Percentiles rank a stretch among this genome's conserved stretches.
These are phyloP conservation scores for Pseudolaguvia tuberculata DNA, from an alignment of 2,113 vertebrate genomes.

Conservation along the genomic window DNA sequence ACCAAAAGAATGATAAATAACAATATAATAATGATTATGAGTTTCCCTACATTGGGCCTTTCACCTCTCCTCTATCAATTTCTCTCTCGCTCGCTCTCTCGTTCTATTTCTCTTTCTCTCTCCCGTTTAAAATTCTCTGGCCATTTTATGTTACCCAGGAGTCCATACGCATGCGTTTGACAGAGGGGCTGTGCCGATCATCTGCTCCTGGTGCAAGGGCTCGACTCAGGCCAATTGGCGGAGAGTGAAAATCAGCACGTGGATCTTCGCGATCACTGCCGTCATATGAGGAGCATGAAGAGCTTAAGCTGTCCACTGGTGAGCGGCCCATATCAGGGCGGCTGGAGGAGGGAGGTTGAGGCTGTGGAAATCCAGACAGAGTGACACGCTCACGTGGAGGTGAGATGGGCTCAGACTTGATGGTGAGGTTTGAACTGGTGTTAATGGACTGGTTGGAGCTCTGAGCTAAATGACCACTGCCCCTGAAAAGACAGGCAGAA, in stretches of 20 bases:
- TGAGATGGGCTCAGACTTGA: slow-evolving; percentile 96
- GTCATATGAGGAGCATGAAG: slow-evolving; percentile 95
- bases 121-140: slow-evolving; percentile 17
- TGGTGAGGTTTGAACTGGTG: slow-evolving; percentile 94
- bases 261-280: slow-evolving; percentile 95
- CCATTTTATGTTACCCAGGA: slow-evolving; percentile 91
- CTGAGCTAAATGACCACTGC: slow-evolving; percentile 94
- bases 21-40: slow-evolving; percentile 49
- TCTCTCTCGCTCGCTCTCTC: too few species aligned
- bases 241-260: slow-evolving; percentile 85
- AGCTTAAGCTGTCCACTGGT: slow-evolving; percentile 95
- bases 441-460: slow-evolving; percentile 91
- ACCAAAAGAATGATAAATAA: slow-evolving; percentile 66
- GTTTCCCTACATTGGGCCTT: slow-evolving; percentile 53
- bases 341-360: slow-evolving; percentile 68
- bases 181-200: slow-evolving; percentile 87
- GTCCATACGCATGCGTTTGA: slow-evolving; percentile 98
- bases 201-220: slow-evolving; percentile 71
- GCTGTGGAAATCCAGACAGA: slow-evolving; percentile 80
- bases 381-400: slow-evolving; percentile 91
- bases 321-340: slow-evolving; percentile 93
- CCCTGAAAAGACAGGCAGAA: slow-evolving; percentile 62
- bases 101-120: not conserved
- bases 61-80: slow-evolving; percentile 47
- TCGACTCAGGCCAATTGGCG: slow-evolving; percentile 77